Evolutionary conservation across 2,113 vertebrate genomes (phyloP).

Genomic region (Chamaetylas fuelleborni): DNA sequence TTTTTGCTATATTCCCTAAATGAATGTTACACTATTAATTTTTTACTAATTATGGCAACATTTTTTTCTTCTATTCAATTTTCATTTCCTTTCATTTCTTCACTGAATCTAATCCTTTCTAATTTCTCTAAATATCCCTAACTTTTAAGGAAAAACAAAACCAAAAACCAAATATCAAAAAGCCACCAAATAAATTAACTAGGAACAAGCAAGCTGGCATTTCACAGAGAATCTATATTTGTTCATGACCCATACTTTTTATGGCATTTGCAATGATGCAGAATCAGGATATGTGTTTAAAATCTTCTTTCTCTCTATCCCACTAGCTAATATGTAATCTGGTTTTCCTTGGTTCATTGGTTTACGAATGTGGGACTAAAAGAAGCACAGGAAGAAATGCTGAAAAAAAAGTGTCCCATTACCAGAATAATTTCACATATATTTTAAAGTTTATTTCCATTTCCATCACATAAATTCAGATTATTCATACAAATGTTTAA

Average conservation of each 20-base stretch:
- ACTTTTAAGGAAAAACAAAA: not conserved
- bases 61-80: not conserved
- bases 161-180: not conserved
- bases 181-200: not conserved
- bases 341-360: not conserved
- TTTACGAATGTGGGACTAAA: too few relatives aligned
- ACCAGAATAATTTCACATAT: not conserved
- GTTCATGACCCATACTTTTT: not conserved
- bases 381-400: not conserved
- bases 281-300: not conserved
- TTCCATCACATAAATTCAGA: not conserved
- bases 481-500: not conserved
- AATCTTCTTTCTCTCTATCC: not conserved
- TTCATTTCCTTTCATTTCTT: not conserved
- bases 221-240: not conserved
- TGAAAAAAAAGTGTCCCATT: not conserved
- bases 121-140: not conserved
- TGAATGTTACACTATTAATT: not conserved
- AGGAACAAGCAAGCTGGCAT: not conserved
- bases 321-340: not conserved
- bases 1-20: not conserved
- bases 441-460: not conserved
- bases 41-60: not conserved
- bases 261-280: not conserved
- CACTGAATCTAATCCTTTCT: not conserved